Base-by-base conservation (phyloP, 2,113 vertebrate genomes). In the Vimba vimba region DNA sequence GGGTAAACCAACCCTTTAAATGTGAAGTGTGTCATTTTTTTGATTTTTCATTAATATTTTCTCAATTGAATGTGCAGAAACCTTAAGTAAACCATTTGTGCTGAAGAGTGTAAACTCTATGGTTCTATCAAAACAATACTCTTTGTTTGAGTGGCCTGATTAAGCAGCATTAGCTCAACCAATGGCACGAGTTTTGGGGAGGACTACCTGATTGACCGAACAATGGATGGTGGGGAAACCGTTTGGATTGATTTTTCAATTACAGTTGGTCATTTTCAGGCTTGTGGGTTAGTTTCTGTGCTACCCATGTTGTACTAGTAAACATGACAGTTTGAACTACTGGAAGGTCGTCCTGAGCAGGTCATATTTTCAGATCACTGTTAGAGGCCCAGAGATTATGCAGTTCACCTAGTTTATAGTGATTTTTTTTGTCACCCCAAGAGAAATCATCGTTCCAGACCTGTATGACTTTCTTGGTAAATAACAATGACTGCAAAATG, bases 291-390 rank as follows among this genome's bases (percentile, higher is more conserved):
- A 39, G 19, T 39, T 23, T 23, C 9, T 23, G 68, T 71, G 33
- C 33, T 71, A 21, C 36, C 68, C 68, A 39, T 71, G 68, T 71
- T 71, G 19, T 17, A 43, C 68, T 71, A 12, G 68, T 71, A 71
- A 71, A 71, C 68, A 71, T 71, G 68, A 71, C 68, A 43, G 68
- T 71, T 71, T 43, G 23, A 6, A 71, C 68, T 71, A 11, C 9
- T 23, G 36, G 68, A 23, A 43, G 68, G 68, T 23, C 68, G 39
- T 21, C 68, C 4, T 71, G 33, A 43, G 36, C 33, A 39, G 68
- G 36, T 43, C 68, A 71, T 8, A 71, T 71, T 71, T 19, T 68
- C 64, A 66, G 27, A 33, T 33, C 13, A 15, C 8, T 15, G 2
- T 9, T 69, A 69, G 33, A 39, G 68, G 68, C 9, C 9, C 19